Conservation (phyloP, 2,113 vertebrate genomes). For the Oceanites oceanicus region DNA sequence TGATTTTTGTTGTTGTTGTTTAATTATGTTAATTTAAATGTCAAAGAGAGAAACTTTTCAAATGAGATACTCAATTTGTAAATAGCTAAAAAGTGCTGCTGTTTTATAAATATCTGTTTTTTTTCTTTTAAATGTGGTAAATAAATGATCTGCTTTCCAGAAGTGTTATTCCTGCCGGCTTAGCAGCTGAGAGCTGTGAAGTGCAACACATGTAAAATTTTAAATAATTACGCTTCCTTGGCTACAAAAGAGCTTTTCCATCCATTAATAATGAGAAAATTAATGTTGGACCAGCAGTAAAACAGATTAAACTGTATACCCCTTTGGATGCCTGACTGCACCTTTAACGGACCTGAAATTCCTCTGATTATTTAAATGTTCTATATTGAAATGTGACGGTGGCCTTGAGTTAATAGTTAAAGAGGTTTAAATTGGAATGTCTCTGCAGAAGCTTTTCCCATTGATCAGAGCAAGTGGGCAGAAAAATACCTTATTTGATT, state of each 20-base stretch:
- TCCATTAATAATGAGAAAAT: conserved; percentile 85
- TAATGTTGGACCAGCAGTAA: conserved; percentile 81
- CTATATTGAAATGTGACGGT: conserved; percentile 69
- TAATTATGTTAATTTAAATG: neutral
- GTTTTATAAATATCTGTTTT: neutral
- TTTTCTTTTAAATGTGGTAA: conserved; percentile 49
- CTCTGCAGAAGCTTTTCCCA: conserved; percentile 32
- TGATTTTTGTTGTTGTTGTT: neutral
- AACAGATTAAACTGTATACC: conserved; percentile 79
- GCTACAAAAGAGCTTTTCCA: conserved; percentile 77
- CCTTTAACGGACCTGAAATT: conserved; percentile 80
- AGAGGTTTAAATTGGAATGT: conserved; percentile 67
- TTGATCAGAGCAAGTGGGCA: conserved; percentile 56
- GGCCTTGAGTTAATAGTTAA: conserved; percentile 75
- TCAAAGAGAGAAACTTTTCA: neutral
- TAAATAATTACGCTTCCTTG: conserved; percentile 78
- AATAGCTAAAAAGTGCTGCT: neutral
- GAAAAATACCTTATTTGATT: conserved; percentile 11
- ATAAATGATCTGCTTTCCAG: conserved; percentile 65
- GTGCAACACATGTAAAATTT: conserved; percentile 73
- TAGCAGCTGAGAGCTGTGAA: conserved; percentile 70
- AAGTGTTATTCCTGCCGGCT: conserved; percentile 58
- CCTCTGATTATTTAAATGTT: conserved; percentile 74
- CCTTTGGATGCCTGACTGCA: conserved; percentile 79
- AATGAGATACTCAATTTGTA: neutral